Evolutionary conservation across 2,113 vertebrate species (phyloP), one percentile per base, ranked within the genome.

Genomic region (Cryptomyrus ogoouensis): DNA sequence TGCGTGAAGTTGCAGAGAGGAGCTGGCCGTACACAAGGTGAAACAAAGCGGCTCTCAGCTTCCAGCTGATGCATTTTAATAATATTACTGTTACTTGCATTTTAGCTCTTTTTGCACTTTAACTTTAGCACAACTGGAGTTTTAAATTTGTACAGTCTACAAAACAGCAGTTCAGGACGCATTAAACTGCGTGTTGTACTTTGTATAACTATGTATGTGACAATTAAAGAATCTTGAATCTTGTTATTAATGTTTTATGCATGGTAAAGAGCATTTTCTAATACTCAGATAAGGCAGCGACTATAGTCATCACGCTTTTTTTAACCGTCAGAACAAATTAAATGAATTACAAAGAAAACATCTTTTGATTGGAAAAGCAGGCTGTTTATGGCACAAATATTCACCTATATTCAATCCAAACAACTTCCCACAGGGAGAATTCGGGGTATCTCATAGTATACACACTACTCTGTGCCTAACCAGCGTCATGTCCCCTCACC

Each of bases 401-500:
- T 70, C 66, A 70, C 66, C 24, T 70, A 24, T 31, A 31, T 70
- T 74, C 66, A 15, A 35, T 74, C 19, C 10, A 74, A 35, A 35
- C 66, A 35, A 74, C 31, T 35, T 15, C 31, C 66, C 66, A 74
- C 21, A 62, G 58, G 21, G 21, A 24, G 21, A 58, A 58, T 24
- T 58, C 3, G 0, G 2, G n/a, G 13, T 21, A 4, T 74, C 12
- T 74, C 27, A 74, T 13, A 74, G 66, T 4, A 35, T 17, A 17
- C 12, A 35, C 27, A 77, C 31, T 66, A 27, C n/a, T 66, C n/a
- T 66, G 58, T 70, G 24, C 46, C 24, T 1, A 50, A 47, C 9
- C 46, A 47, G 24, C 5, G 1, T 1, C 19, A 47, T 5, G 4
- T 15, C 46, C 49, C 50, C 49, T 39, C 94, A 99, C 98, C 96